Conservation (phyloP, 37 sponge, comb jelly and placozoan genomes). For the Chondrosia reniformis region DNA sequence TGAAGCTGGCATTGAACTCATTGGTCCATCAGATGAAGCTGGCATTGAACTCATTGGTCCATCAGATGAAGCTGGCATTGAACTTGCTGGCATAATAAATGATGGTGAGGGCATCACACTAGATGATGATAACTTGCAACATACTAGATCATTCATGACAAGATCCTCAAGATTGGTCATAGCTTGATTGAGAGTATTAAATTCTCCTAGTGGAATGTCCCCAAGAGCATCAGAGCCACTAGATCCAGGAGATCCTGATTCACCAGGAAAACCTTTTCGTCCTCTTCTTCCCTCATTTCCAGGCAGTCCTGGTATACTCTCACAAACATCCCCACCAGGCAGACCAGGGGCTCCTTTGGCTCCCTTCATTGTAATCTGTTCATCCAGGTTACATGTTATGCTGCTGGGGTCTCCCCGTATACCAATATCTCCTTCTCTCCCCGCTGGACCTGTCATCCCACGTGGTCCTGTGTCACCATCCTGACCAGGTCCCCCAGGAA, state of each 20-base stretch:
- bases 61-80: conserved; percentile 4
- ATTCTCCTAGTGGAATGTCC: not conserved
- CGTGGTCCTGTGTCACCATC: not conserved
- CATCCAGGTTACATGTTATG: not conserved
- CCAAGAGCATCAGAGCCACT: not conserved
- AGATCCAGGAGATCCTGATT: not conserved
- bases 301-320: not conserved
- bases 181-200: not conserved
- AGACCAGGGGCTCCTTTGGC: not conserved
- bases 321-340: not conserved
- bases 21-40: too few relatives aligned
- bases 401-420: not conserved
- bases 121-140: not conserved
- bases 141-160: not conserved
- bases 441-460: not conserved
- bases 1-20: too few relatives aligned
- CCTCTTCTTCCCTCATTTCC: not conserved
- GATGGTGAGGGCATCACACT: not conserved
- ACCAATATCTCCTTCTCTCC: not conserved
- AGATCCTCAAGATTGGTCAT: not conserved
- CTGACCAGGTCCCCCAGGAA: not conserved
- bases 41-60: too few relatives aligned
- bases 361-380: not conserved
- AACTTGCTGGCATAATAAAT: not conserved
- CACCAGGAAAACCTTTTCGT: not conserved